Evolutionary conservation across 2,113 vertebrate genomes (phyloP).

Genomic region (Apeltes quadracus): DNA sequence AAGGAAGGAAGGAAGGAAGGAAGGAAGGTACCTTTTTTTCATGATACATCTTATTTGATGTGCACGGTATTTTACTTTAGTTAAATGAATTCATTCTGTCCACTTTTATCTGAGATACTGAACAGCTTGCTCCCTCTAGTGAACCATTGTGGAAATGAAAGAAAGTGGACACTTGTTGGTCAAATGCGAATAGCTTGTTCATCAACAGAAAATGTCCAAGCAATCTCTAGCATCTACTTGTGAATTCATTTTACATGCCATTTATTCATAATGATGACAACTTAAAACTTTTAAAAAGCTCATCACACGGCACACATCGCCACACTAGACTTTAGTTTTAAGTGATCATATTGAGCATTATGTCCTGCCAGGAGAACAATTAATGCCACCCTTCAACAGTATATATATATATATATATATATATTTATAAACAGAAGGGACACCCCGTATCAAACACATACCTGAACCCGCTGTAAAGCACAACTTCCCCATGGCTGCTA

Average conservation of each 20-base stretch:
- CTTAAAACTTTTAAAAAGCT: slow-evolving; percentile 13
- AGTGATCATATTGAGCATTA: too few species aligned
- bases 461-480: slow-evolving; percentile 18
- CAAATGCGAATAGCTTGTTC: background rate
- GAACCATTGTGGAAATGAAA: slow-evolving; percentile 67
- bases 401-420: too few species aligned
- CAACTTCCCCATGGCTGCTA: slow-evolving; percentile 37
- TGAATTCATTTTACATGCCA: background rate
- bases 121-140: slow-evolving; percentile 79
- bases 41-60: background rate
- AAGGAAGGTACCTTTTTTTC: background rate
- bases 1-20: background rate
- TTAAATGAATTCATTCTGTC: background rate
- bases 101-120: background rate
- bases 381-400: background rate
- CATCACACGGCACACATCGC: slow-evolving; percentile 64
- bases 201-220: background rate
- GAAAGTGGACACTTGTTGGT: slow-evolving; percentile 40
- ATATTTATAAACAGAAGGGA: background rate
- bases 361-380: background rate
- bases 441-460: slow-evolving; percentile 19
- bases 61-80: background rate
- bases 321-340: too few species aligned
- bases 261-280: background rate
- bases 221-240: background rate